Conservation (phyloP, 1,140 invertebrate genomes). For the Cotesia chilonis region DNA sequence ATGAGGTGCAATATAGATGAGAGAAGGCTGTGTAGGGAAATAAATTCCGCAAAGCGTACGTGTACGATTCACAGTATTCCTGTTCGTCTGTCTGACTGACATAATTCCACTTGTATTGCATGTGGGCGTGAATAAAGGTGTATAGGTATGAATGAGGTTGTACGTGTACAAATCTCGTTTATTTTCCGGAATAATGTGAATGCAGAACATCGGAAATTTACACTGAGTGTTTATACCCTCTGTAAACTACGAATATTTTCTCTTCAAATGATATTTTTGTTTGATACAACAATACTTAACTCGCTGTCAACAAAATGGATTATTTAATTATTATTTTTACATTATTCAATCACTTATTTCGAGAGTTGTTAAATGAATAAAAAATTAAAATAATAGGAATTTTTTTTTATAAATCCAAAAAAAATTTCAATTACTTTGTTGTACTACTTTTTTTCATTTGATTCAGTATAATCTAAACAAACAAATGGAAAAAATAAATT, state of each 20-base stretch:
- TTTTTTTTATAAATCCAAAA: no score
- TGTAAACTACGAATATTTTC: constrained; percentile 42
- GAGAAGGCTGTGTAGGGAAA: neutral
- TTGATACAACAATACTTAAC: no score
- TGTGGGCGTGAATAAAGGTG: neutral
- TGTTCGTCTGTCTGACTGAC: constrained; percentile 17
- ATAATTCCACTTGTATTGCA: constrained; percentile 24
- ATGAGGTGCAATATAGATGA: constrained; percentile 5
- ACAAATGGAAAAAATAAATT: no score
- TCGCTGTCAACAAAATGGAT: no score
- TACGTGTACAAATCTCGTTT: constrained; percentile 31
- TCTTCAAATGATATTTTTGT: constrained; percentile 29
- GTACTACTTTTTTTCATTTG: no score
- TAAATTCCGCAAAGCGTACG: constrained; percentile 8
- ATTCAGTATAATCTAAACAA: no score
- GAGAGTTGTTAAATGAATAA: no score
- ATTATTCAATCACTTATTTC: neutral
- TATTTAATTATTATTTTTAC: neutral
- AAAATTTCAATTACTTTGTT: no score
- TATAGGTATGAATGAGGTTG: neutral
- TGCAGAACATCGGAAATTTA: constrained; percentile 38
- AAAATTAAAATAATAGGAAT: no score
- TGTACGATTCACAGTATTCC: constrained; percentile 16
- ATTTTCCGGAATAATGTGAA: constrained; percentile 31
- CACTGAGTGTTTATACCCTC: constrained; percentile 33